Percentiles rank a stretch among this genome's conserved stretches.
phyloP scores from a whole-genome alignment of 2,888 invertebrate genomes.

The Erebia palarica region DNA sequence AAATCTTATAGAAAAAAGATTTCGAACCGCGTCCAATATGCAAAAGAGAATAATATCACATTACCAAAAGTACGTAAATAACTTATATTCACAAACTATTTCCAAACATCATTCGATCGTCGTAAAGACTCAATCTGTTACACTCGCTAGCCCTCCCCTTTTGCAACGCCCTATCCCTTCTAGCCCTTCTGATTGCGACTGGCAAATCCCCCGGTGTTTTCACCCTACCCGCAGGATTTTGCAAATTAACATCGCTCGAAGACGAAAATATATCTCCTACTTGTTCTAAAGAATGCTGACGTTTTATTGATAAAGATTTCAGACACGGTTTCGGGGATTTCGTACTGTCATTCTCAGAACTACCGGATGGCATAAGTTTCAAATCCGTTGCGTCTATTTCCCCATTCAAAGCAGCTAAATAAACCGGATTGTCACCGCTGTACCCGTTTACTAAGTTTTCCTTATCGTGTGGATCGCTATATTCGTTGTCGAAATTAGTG shows the following conservation, averaged over 20 bases:
- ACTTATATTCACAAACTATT: conserved; percentile 66
- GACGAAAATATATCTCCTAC: conserved; percentile 89
- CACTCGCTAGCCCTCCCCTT: conserved; percentile 74
- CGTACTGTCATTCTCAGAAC: conserved; percentile 32
- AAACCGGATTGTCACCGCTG: conserved; percentile 73
- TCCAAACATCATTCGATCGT: conserved; percentile 93
- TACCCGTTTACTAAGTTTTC: conserved; percentile 67
- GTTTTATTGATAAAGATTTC: conserved; percentile 65
- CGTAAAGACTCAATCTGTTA: conserved; percentile 92
- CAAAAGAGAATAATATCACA: conserved; percentile 43
- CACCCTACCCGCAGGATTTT: conserved; percentile 89
- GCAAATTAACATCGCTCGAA: conserved; percentile 84
- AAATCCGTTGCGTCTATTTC: conserved; percentile 61
- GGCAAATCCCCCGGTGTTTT: conserved; percentile 93
- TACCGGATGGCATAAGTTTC: conserved; percentile 46
- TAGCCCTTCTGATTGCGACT: conserved; percentile 87
- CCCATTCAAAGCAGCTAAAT: conserved; percentile 70
- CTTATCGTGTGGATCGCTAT: conserved; percentile 75
- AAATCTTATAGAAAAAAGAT: conserved; percentile 5
- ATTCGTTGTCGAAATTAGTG: conserved; percentile 74
- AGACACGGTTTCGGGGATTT: conserved; percentile 40
- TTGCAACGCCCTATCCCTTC: conserved; percentile 83
- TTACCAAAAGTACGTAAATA: conserved; percentile 30
- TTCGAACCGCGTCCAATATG: conserved; percentile 37
- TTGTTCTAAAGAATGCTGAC: conserved; percentile 89